Evolutionary conservation across 2,113 vertebrate species (phyloP).

Genomic region (Takifugu flavidus): DNA sequence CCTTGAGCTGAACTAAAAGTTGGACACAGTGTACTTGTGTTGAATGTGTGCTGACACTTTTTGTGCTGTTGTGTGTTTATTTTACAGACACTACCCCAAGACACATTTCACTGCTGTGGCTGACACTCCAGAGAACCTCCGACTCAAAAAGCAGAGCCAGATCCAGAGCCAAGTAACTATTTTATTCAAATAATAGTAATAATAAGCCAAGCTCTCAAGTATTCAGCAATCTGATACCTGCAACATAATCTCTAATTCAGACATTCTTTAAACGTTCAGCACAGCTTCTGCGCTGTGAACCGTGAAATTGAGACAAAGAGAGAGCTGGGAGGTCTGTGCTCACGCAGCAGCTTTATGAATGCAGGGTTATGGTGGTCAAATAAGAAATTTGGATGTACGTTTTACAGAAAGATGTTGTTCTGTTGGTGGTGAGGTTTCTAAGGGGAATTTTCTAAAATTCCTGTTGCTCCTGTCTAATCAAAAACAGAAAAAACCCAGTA

Average conservation of each 20-base stretch:
- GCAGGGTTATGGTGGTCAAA: not conserved
- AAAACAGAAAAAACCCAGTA: not conserved
- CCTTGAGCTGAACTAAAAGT: not conserved
- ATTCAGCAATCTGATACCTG: too few species aligned
- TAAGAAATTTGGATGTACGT: too few species aligned
- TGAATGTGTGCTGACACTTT: slow-evolving; percentile 29
- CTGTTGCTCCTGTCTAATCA: not conserved
- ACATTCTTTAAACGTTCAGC: too few species aligned
- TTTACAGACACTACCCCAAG: slow-evolving; percentile 95
- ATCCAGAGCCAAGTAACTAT: slow-evolving; percentile 93
- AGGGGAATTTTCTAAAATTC: not conserved
- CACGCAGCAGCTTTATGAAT: not conserved
- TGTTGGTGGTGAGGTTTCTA: not conserved
- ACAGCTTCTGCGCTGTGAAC: slow-evolving; percentile 1
- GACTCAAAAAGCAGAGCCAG: slow-evolving; percentile 95
- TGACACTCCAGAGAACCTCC: slow-evolving; percentile 95
- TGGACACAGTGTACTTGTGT: slow-evolving; percentile 13
- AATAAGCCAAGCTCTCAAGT: too few species aligned
- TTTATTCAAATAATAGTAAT: too few species aligned
- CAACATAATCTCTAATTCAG: too few species aligned
- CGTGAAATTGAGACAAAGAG: slow-evolving; percentile 11
- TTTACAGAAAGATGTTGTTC: too few species aligned
- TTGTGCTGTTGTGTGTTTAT: slow-evolving; percentile 32
- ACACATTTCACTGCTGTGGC: slow-evolving; percentile 92
- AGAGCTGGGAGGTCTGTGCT: not conserved